Conservation (phyloP, 2,797 vertebrate species). For the Hydrophis major region DNA sequence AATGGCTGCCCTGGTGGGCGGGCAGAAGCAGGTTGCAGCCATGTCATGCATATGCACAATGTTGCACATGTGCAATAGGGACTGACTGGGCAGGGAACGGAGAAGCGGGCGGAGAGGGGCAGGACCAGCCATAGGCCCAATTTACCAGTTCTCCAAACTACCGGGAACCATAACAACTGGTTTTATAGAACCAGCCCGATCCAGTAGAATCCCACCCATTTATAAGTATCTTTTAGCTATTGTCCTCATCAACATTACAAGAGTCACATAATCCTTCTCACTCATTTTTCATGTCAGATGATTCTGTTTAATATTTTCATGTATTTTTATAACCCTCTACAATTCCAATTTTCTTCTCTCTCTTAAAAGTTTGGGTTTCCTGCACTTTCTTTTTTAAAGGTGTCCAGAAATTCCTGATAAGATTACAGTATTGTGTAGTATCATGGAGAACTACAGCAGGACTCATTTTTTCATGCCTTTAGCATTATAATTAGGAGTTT, state of each 20-base stretch:
- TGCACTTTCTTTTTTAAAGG: background rate
- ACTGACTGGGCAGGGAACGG: too few species aligned
- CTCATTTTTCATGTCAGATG: background rate
- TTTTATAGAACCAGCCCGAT: too few species aligned
- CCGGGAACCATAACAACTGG: too few species aligned
- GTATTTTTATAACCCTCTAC: background rate
- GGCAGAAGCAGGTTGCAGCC: too few species aligned
- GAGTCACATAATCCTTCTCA: background rate
- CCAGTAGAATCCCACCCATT: background rate
- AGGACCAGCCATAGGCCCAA: too few species aligned
- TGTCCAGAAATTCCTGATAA: background rate
- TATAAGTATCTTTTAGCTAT: background rate
- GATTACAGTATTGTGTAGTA: background rate
- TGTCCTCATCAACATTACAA: background rate
- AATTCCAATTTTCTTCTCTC: background rate
- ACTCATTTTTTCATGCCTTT: background rate
- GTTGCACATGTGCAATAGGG: too few species aligned
- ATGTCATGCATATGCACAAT: too few species aligned
- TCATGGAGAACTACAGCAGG: background rate
- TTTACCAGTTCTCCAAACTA: too few species aligned
- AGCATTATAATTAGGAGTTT: background rate
- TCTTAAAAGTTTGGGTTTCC: background rate
- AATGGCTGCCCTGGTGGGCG: too few species aligned
- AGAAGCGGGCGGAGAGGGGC: too few species aligned
- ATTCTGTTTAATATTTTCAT: background rate